Conservation (phyloP, 2,888 invertebrate genomes). For the Therioaphis trifolii region DNA sequence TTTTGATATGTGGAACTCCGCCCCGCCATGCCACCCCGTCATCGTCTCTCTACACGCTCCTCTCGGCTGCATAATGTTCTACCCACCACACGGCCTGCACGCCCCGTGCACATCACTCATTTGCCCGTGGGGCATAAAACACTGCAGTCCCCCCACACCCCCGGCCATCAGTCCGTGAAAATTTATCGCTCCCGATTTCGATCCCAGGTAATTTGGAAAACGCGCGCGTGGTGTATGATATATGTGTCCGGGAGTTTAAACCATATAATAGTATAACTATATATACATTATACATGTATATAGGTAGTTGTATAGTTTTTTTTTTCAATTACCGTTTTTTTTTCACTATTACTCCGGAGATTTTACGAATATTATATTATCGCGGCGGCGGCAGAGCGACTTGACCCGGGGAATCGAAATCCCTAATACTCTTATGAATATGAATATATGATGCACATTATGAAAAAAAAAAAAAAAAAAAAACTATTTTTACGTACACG, state of each 20-base stretch:
- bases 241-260: conserved; percentile 17
- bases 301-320: conserved; percentile 8
- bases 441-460: no score
- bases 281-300: not conserved
- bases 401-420: not conserved
- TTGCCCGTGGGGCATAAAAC: conserved; percentile 33
- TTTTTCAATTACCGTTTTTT: conserved; percentile 43
- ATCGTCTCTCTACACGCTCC: not conserved
- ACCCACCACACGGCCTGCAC: no score
- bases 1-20: conserved; percentile 20
- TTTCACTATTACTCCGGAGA: not conserved
- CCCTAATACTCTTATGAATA: not conserved
- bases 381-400: not conserved
- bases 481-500: no score
- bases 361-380: conserved; percentile 24
- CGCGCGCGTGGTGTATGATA: conserved; percentile 21
- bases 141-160: not conserved
- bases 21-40: not conserved
- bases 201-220: conserved; percentile 41
- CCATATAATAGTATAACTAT: not conserved
- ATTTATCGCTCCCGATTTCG: conserved; percentile 47
- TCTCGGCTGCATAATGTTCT: not conserved
- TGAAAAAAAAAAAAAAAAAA: no score
- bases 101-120: conserved; percentile 33
- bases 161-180: not conserved